Evolutionary conservation across 2,888 invertebrate genomes (phyloP).

Genomic region (Drosophila merina): DNA sequence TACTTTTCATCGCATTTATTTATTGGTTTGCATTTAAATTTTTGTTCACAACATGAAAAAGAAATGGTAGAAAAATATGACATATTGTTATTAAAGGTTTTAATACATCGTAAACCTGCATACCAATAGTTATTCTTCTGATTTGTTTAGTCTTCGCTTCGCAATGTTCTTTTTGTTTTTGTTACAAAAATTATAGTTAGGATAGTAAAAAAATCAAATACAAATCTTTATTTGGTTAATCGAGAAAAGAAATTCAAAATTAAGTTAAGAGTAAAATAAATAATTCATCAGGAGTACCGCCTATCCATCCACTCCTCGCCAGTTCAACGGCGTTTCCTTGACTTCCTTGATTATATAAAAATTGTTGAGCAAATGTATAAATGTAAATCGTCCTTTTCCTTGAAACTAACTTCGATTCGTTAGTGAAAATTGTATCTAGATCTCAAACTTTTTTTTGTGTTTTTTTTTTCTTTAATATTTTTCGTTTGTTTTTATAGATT

Average conservation of each 20-base stretch:
- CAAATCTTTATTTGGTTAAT: slow-evolving; percentile 40
- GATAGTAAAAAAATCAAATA: slow-evolving; percentile 22
- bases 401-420: slow-evolving; percentile 25
- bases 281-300: slow-evolving; percentile 53
- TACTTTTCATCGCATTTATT: slow-evolving; percentile 49
- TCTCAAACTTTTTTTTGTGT: slow-evolving; percentile 52
- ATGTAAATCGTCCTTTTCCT: slow-evolving; percentile 22
- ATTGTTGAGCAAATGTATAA: slow-evolving; percentile 65
- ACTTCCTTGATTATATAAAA: slow-evolving; percentile 65
- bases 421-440: slow-evolving; percentile 52
- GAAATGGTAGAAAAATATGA: slow-evolving; percentile 77
- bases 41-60: slow-evolving; percentile 78
- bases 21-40: slow-evolving; percentile 43
- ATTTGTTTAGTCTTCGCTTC: slow-evolving; percentile 69
- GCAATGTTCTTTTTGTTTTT: slow-evolving; percentile 36
- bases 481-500: slow-evolving; percentile 53
- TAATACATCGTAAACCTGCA: slow-evolving; percentile 54
- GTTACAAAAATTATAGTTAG: slow-evolving; percentile 28
- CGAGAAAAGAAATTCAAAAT: slow-evolving; percentile 19
- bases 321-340: slow-evolving; percentile 44
- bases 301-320: slow-evolving; percentile 22
- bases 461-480: slow-evolving; percentile 49
- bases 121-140: slow-evolving; percentile 42
- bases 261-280: slow-evolving; percentile 56
- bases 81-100: slow-evolving; percentile 58